Conservation (phyloP, 1,140 invertebrate species). For the Halictus rubicundus region DNA sequence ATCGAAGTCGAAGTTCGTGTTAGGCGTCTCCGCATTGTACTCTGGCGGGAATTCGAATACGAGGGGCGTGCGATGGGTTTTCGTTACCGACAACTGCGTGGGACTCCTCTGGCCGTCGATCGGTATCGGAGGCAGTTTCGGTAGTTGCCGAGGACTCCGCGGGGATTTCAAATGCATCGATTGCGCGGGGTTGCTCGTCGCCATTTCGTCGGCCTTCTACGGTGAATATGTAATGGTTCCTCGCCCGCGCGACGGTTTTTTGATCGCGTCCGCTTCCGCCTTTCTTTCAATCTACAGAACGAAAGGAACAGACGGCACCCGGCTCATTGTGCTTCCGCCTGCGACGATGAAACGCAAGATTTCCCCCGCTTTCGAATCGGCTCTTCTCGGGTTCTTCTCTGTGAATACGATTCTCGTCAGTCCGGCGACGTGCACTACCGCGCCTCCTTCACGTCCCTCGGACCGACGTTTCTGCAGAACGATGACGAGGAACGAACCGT, state of each 20-base stretch:
- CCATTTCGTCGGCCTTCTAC: conserved; percentile 35
- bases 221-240: not conserved
- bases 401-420: conserved; percentile 14
- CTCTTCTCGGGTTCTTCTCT: not conserved
- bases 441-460: not conserved
- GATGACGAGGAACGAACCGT: not conserved
- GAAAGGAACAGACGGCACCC: not conserved
- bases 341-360: conserved; percentile 16
- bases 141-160: conserved; percentile 58
- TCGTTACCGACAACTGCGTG: conserved; percentile 48
- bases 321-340: not conserved
- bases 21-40: conserved; percentile 66
- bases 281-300: conserved; percentile 10
- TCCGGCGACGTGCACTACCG: not conserved
- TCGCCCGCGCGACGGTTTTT: not conserved
- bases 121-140: conserved; percentile 42
- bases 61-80: conserved; percentile 67
- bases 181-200: conserved; percentile 61
- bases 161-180: conserved; percentile 55
- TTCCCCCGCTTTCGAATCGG: not conserved
- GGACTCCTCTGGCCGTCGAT: conserved; percentile 58
- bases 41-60: conserved; percentile 74
- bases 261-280: not conserved
- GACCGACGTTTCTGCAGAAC: not conserved
- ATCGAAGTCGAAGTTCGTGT: conserved; percentile 70